phyloP scores from a whole-genome alignment of 2,888 invertebrate species.

The Zonitis immaculata region DNA sequence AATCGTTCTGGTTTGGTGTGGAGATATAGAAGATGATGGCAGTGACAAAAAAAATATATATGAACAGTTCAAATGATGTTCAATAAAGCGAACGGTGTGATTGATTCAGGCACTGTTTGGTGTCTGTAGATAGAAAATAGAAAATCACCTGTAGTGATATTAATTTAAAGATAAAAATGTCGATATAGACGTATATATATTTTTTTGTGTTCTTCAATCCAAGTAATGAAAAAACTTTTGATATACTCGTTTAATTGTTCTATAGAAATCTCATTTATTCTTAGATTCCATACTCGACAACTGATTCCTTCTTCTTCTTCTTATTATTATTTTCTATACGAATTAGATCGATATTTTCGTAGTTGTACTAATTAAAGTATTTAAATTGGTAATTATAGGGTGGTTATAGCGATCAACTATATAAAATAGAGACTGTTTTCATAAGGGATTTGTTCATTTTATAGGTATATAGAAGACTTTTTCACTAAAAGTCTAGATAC shows the following conservation, averaged over 20 bases:
- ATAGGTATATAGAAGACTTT: too few relatives aligned
- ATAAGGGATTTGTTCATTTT: background rate
- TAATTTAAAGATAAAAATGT: background rate
- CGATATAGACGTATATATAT: too few relatives aligned
- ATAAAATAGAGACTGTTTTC: background rate
- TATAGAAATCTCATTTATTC: too few relatives aligned
- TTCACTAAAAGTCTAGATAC: conserved; percentile 6
- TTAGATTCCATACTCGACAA: too few relatives aligned
- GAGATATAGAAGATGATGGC: background rate
- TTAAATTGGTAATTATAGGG: conserved; percentile 22
- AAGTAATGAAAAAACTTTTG: too few relatives aligned
- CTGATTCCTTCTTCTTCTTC: too few relatives aligned
- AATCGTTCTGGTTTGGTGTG: background rate
- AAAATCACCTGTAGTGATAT: background rate
- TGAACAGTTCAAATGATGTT: background rate
- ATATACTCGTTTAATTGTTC: too few relatives aligned
- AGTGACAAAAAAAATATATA: background rate
- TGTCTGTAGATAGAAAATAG: background rate
- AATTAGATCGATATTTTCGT: conserved; percentile 20
- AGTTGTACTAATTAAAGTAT: conserved; percentile 19
- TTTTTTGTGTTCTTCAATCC: too few relatives aligned
- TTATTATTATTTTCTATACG: conserved; percentile 9
- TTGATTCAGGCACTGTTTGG: background rate
- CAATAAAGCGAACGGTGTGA: background rate
- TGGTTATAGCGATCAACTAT: conserved; percentile 21